Evolutionary conservation across 2,888 invertebrate genomes (phyloP).

Genomic region (Malthinus seriepunctatus): DNA sequence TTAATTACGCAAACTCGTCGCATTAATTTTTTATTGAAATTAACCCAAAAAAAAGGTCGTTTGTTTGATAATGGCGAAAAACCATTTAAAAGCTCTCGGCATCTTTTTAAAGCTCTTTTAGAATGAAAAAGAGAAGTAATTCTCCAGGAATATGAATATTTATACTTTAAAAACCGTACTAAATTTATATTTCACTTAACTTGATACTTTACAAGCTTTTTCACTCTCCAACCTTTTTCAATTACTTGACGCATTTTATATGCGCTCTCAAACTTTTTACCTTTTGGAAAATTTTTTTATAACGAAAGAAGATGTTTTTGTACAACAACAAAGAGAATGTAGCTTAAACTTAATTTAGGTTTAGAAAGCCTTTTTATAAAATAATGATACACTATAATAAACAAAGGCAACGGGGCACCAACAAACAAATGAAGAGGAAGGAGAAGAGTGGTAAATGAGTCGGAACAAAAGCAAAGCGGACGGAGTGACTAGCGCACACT

Average conservation of each 20-base stretch:
- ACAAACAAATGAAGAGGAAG: conserved; percentile 54
- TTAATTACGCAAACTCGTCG: neutral
- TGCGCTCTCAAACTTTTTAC: neutral
- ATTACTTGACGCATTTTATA: conserved; percentile 34
- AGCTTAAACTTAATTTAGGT: conserved; percentile 16
- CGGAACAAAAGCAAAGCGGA: conserved; percentile 52
- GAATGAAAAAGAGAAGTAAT: conserved; percentile 30
- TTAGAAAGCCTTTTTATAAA: conserved; percentile 13
- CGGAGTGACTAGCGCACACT: conserved; percentile 46
- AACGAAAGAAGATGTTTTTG: neutral
- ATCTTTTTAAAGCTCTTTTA: conserved; percentile 21
- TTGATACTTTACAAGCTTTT: conserved; percentile 51
- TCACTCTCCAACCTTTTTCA: conserved; percentile 51
- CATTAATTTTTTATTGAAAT: neutral
- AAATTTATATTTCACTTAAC: conserved; percentile 50
- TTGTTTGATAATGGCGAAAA: neutral
- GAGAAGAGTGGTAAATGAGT: conserved; percentile 53
- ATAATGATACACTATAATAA: conserved; percentile 20
- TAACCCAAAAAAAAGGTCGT: neutral
- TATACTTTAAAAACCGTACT: conserved; percentile 42
- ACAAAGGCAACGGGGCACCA: conserved; percentile 37
- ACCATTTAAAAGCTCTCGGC: conserved; percentile 26
- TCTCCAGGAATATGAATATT: conserved; percentile 46
- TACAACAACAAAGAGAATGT: neutral
- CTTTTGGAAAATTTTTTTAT: neutral